Conservation (phyloP, 2,113 vertebrate genomes). For the Myocastor coypus region DNA sequence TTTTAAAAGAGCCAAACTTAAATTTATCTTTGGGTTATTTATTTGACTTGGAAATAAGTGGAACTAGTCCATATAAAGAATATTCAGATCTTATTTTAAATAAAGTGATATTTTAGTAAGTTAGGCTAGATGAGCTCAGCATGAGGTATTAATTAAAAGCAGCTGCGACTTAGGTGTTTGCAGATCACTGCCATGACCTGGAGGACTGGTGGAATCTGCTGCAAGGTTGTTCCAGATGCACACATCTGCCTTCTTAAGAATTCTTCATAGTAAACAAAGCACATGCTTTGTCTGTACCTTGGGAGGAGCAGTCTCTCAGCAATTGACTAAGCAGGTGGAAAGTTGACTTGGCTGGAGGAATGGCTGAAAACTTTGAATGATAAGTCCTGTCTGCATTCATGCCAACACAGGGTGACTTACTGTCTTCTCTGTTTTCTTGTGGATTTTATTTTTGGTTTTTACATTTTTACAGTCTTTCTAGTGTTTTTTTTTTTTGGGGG, state of each 20-base stretch:
- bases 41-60: constrained; percentile 77
- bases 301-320: constrained; percentile 31
- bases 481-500: not conserved
- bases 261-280: constrained; percentile 45
- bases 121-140: constrained; percentile 33
- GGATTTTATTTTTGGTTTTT: not conserved
- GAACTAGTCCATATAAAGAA: constrained; percentile 44
- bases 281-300: not conserved
- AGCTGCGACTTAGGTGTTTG: constrained; percentile 67
- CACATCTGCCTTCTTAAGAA: constrained; percentile 55
- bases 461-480: not conserved
- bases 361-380: constrained; percentile 38
- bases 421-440: constrained; percentile 30
- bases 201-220: constrained; percentile 27
- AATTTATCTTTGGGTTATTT: constrained; percentile 75
- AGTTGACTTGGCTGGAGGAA: constrained; percentile 44
- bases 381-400: not conserved
- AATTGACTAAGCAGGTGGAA: constrained; percentile 73
- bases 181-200: not conserved
- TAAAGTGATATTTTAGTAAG: constrained; percentile 60
- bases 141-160: constrained; percentile 65
- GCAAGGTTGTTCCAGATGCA: constrained; percentile 70
- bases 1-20: constrained; percentile 70
- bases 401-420: constrained; percentile 39
- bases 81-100: constrained; percentile 62